phyloP scores from a whole-genome alignment of 2,797 vertebrate species.

The Apogon hyalosoma region DNA sequence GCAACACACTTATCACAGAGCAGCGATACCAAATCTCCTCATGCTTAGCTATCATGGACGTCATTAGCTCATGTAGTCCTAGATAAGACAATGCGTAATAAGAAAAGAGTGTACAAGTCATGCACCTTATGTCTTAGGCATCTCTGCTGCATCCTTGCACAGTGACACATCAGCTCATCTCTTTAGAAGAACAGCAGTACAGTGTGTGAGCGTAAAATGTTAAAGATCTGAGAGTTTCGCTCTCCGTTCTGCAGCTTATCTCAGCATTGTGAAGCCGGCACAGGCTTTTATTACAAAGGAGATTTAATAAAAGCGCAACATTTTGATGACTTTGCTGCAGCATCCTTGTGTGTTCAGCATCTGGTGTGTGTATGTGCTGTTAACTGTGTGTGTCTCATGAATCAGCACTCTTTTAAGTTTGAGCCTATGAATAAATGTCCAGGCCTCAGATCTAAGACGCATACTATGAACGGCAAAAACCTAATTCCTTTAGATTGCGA shows the following conservation, averaged over 20 bases:
- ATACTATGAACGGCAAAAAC: conserved; percentile 31
- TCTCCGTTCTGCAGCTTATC: conserved; percentile 61
- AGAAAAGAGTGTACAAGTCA: neutral
- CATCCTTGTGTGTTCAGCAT: conserved; percentile 16
- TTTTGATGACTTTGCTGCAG: conserved; percentile 70
- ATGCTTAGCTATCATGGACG: conserved; percentile 29
- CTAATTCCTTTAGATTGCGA: neutral
- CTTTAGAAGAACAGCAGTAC: conserved; percentile 6
- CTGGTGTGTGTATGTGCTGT: conserved; percentile 19
- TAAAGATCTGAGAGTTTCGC: conserved; percentile 47
- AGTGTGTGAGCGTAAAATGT: conserved; percentile 23
- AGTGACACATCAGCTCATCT: conserved; percentile 13
- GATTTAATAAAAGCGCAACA: conserved; percentile 68
- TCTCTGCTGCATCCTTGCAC: conserved; percentile 25
- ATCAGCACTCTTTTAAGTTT: conserved; percentile 56
- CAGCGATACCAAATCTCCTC: conserved; percentile 33
- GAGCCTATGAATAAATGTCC: conserved; percentile 31
- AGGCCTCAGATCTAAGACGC: conserved; percentile 36
- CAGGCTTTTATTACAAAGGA: conserved; percentile 54
- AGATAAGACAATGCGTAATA: neutral
- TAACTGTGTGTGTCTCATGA: conserved; percentile 23
- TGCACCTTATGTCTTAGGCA: neutral
- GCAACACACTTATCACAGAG: conserved; percentile 21
- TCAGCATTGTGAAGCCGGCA: conserved; percentile 52
- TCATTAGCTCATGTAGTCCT: conserved; percentile 11